These are phyloP conservation scores for Cyrtodaria siliqua DNA, from an alignment of 2,888 invertebrate species.

Conservation along the genomic window DNA sequence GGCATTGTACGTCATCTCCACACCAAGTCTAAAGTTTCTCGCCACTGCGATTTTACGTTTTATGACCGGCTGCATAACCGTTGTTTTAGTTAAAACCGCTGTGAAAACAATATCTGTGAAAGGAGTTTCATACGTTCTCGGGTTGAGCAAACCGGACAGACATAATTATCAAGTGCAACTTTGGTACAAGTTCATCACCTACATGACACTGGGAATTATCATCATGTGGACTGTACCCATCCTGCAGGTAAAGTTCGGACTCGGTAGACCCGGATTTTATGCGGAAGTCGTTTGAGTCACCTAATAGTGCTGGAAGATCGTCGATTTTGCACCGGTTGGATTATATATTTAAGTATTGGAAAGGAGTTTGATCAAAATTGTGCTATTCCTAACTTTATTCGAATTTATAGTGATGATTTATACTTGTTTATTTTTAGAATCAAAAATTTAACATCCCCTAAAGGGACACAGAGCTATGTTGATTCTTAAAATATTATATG, in stretches of 20 bases:
- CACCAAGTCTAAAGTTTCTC: conserved; percentile 68
- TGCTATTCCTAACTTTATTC: too few species aligned
- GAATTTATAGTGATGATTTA: too few species aligned
- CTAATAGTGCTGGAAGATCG: too few species aligned
- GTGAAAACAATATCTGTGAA: conserved; percentile 66
- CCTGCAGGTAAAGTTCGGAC: conserved; percentile 68
- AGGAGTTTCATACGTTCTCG: conserved; percentile 69
- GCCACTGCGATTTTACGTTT: conserved; percentile 70
- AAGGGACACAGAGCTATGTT: too few species aligned
- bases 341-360: too few species aligned
- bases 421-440: too few species aligned
- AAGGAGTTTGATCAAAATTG: too few species aligned
- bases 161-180: conserved; percentile 72
- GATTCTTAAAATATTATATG: too few species aligned
- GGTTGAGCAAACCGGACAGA: conserved; percentile 72
- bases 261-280: conserved; percentile 71
- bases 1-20: conserved; percentile 50
- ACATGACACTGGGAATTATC: conserved; percentile 67
- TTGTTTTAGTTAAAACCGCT: conserved; percentile 62
- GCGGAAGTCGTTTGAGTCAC: conserved; percentile 65
- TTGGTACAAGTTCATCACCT: conserved; percentile 75
- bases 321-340: too few species aligned
- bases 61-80: conserved; percentile 66
- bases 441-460: too few species aligned
- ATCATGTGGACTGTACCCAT: conserved; percentile 72